These are phyloP conservation scores for Drosophila rellima DNA, from an alignment of 2,888 invertebrate species.

Conservation along the genomic window DNA sequence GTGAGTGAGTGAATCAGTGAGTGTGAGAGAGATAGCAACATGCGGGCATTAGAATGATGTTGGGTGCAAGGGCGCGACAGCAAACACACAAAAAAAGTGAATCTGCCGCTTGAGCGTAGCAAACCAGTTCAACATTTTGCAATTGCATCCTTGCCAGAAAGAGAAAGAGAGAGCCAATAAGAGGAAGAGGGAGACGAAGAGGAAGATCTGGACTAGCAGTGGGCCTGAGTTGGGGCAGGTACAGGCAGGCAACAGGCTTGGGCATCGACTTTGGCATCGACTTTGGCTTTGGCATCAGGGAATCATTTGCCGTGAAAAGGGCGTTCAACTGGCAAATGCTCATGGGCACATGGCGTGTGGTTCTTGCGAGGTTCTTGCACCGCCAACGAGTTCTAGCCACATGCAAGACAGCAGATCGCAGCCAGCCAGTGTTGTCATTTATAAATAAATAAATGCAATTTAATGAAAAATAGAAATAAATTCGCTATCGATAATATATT, in stretches of 20 bases:
- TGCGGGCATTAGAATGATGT: slow-evolving; percentile 53
- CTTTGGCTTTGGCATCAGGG: slow-evolving; percentile 62
- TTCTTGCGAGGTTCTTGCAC: slow-evolving; percentile 69
- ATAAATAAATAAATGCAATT: background rate
- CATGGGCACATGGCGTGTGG: slow-evolving; percentile 72
- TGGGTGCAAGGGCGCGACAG: slow-evolving; percentile 44
- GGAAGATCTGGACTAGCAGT: slow-evolving; percentile 17
- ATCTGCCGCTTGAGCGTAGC: slow-evolving; percentile 74
- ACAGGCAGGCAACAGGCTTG: slow-evolving; percentile 29
- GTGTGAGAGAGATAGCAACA: slow-evolving; percentile 33
- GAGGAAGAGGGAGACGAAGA: background rate
- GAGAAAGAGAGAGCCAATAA: background rate
- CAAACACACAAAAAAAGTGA: slow-evolving; percentile 74
- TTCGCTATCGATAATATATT: no score
- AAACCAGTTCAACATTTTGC: slow-evolving; percentile 70
- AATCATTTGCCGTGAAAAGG: slow-evolving; percentile 86
- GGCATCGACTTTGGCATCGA: slow-evolving; percentile 46
- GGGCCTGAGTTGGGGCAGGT: slow-evolving; percentile 68
- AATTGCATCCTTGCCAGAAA: slow-evolving; percentile 59
- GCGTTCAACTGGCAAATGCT: slow-evolving; percentile 84
- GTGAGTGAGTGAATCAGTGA: slow-evolving; percentile 33
- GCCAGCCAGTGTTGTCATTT: background rate
- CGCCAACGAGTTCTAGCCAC: slow-evolving; percentile 48
- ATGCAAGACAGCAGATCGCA: slow-evolving; percentile 8
- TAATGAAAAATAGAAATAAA: no score